Base-by-base conservation (phyloP, 2,888 invertebrate genomes). In the Opisthograptis luteolata region DNA sequence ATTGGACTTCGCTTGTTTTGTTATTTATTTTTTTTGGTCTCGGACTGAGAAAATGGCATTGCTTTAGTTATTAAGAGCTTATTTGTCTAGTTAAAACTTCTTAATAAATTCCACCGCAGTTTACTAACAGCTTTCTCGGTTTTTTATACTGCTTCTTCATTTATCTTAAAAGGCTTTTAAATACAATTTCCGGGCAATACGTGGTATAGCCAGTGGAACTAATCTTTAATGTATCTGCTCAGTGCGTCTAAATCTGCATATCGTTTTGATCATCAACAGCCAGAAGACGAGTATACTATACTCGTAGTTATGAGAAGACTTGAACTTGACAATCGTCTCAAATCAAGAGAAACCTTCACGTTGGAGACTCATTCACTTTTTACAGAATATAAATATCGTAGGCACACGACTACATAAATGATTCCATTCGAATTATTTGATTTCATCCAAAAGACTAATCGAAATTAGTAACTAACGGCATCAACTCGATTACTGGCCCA, bases 1-100 rank as follows among this genome's bases (percentile, higher is more conserved):
- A 87, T 86, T 86, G 84, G 81, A 82, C 74, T 77, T 77, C 69
- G 73, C 61, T 76, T 73, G 73, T 76, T 79, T 80, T 79, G 70
- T 75, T 68, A 66, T 64, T 70, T 68, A 69, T 67, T 79, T 79
- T 55, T 76, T n/a, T 79, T 70, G 63, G 66, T 66, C 41, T 62
- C 44, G 51, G 46, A 62, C 60, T 55, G 51, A 49, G 70, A 62
- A 69, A 76, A 73, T 72, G 24, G 61, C 62, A 70, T 76, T 70
- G 66, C 66, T 71, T 73, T 73, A 68, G 68, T 72, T 77, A 76
- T 77, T 76, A 74, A 65, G 60, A 69, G 72, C 65, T 71, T 73
- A 76, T 72, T 75, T 74, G 62, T 68, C 61, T 68, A 69, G 68
- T 73, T 75, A 73, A 75, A 79, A 78, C 70, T 79, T 74, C 50